Evolutionary conservation across 2,797 vertebrate species (phyloP).

Genomic region (Spinus olivaceus): DNA sequence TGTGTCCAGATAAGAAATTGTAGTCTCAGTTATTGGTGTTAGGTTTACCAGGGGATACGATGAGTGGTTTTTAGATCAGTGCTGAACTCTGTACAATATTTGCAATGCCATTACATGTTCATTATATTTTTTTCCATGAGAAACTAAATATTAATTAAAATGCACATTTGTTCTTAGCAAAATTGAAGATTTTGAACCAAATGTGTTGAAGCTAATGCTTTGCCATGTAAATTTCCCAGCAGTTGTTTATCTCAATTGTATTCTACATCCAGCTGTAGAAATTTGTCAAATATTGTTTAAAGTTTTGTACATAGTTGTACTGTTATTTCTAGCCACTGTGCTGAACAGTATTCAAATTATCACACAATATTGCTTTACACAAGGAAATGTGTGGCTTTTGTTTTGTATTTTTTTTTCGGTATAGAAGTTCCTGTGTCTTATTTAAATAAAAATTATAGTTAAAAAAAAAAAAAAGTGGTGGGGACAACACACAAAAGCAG

Average conservation of each 20-base stretch:
- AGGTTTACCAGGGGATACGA: neutral
- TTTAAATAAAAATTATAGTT: constrained; percentile 89
- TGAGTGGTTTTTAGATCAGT: constrained; percentile 53
- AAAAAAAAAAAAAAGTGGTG: constrained; percentile 46
- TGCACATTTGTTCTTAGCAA: constrained; percentile 74
- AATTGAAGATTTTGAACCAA: constrained; percentile 77
- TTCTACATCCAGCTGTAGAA: constrained; percentile 78
- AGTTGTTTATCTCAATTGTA: constrained; percentile 78
- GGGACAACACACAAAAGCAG: neutral
- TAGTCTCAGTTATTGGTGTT: constrained; percentile 43
- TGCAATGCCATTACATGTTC: constrained; percentile 52
- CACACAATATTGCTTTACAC: constrained; percentile 80
- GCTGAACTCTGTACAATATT: constrained; percentile 72
- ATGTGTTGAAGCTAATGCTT: constrained; percentile 77
- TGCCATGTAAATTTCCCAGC: constrained; percentile 75
- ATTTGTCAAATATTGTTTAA: constrained; percentile 79
- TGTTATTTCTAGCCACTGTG: constrained; percentile 81
- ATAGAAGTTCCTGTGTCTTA: constrained; percentile 87
- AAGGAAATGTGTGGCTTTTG: constrained; percentile 79
- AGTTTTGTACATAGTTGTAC: constrained; percentile 81
- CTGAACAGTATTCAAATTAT: constrained; percentile 80
- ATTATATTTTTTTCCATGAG: constrained; percentile 72
- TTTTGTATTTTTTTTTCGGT: constrained; percentile 85
- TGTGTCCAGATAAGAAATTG: constrained; percentile 46
- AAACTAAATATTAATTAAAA: constrained; percentile 78